Percentiles rank a stretch among this genome's conserved stretches.
phyloP scores from a whole-genome alignment of 2,888 invertebrate genomes.

The Fabriciana adippe region DNA sequence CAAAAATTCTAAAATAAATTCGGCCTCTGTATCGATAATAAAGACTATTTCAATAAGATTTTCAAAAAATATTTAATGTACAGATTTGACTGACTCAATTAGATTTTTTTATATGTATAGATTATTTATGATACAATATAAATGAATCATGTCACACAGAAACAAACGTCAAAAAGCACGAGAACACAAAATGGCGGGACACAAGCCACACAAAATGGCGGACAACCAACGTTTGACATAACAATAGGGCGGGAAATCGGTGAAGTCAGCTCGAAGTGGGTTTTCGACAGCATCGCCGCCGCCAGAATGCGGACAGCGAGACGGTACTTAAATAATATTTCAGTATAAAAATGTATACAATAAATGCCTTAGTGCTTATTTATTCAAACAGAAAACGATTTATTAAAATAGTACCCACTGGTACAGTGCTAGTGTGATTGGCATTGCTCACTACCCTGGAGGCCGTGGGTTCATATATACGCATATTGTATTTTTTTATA shows the following conservation, averaged over 20 bases:
- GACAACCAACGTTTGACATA: constrained; percentile 47
- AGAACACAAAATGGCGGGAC: constrained; percentile 37
- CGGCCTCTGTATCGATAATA: not conserved
- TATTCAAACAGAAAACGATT: too few relatives aligned
- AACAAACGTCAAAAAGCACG: not conserved
- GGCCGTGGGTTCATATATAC: too few relatives aligned
- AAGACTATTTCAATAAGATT: too few relatives aligned
- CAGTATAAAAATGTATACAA: not conserved
- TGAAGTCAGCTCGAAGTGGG: constrained; percentile 65
- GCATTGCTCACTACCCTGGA: too few relatives aligned
- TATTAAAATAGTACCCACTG: too few relatives aligned
- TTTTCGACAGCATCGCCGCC: constrained; percentile 68
- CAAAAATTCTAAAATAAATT: not conserved
- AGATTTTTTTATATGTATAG: too few relatives aligned
- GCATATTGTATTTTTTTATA: too few relatives aligned
- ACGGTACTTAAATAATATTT: constrained; percentile 50
- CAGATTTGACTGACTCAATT: too few relatives aligned
- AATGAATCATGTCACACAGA: too few relatives aligned
- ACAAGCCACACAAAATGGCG: constrained; percentile 41
- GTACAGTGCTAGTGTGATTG: too few relatives aligned
- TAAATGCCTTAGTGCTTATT: not conserved
- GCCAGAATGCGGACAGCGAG: constrained; percentile 62
- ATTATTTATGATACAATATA: too few relatives aligned
- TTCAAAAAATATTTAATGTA: too few relatives aligned
- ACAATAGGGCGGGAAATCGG: constrained; percentile 53